Evolutionary conservation across 2,113 vertebrate genomes (phyloP).

Genomic region (Pipa parva): DNA sequence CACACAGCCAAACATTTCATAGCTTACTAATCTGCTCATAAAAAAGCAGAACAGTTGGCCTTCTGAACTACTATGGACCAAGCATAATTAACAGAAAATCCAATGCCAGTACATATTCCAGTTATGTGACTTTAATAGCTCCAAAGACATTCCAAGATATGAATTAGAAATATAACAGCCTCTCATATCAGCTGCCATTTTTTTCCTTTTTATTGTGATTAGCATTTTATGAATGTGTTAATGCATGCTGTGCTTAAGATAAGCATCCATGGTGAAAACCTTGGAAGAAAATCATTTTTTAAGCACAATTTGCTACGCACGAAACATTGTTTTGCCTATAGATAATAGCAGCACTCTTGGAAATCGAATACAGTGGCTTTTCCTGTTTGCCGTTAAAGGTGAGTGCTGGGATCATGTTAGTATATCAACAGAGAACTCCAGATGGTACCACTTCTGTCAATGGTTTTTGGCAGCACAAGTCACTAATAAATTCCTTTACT

Average conservation of each 20-base stretch:
- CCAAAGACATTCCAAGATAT: conserved; percentile 9
- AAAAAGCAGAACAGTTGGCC: background rate
- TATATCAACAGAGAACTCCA: conserved; percentile 30
- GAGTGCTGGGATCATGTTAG: conserved; percentile 24
- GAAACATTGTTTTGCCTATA: background rate
- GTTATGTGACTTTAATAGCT: background rate
- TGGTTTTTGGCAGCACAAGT: conserved; percentile 30
- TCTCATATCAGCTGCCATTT: conserved; percentile 1
- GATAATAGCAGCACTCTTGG: conserved; percentile 1
- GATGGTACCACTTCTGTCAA: conserved; percentile 33
- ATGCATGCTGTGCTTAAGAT: conserved; percentile 18
- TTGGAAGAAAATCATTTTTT: conserved; percentile 13
- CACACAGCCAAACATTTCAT: background rate
- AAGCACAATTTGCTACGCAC: conserved; percentile 21
- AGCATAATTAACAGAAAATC: background rate
- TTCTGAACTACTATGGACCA: background rate
- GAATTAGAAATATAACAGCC: conserved; percentile 30
- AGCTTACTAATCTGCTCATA: background rate
- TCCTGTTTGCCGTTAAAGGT: conserved; percentile 25
- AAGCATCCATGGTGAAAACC: conserved; percentile 14
- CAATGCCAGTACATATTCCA: background rate
- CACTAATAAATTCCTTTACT: conserved; percentile 36
- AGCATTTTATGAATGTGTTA: conserved; percentile 28
- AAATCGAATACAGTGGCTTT: conserved; percentile 4
- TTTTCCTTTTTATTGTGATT: conserved; percentile 24